A percentile compares a stretch with the other conserved stretches of the same genome.
phyloP scores from a whole-genome alignment of 2,113 vertebrate genomes.

The Spizaetus ornatus region DNA sequence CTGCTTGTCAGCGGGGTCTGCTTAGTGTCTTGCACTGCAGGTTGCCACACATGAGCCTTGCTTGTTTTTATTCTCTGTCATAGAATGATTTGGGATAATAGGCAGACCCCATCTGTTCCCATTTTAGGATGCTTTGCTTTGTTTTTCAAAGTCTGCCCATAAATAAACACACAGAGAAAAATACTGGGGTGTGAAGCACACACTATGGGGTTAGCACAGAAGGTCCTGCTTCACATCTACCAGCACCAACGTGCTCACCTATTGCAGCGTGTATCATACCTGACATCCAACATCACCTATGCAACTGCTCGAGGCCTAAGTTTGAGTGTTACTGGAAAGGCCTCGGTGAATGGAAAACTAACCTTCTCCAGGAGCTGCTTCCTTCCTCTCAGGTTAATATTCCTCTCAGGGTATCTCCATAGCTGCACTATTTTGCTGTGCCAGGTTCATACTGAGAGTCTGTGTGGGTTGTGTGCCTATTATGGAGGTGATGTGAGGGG shows the following conservation, averaged over 20 bases:
- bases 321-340: background rate
- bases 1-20: background rate
- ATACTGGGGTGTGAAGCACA: background rate
- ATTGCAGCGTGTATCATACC: background rate
- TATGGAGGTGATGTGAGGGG: background rate
- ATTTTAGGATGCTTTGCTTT: slow-evolving; percentile 44
- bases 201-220: background rate
- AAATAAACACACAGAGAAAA: slow-evolving; percentile 43
- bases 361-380: background rate
- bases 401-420: background rate
- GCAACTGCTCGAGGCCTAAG: background rate
- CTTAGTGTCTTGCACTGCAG: slow-evolving; percentile 48
- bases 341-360: background rate
- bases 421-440: background rate
- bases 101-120: slow-evolving; percentile 57
- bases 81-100: slow-evolving; percentile 51
- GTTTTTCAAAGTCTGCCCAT: slow-evolving; percentile 32
- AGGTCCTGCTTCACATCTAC: background rate
- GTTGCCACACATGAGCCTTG: slow-evolving; percentile 44
- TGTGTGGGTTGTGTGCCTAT: too few relatives aligned
- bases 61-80: slow-evolving; percentile 57
- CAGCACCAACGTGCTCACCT: background rate
- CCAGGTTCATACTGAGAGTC: background rate
- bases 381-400: background rate
- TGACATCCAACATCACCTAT: background rate